Evolutionary conservation across 2,797 vertebrate genomes (phyloP), one percentile per base, ranked within the genome.

Genomic region (Neopelma chrysocephalum): DNA sequence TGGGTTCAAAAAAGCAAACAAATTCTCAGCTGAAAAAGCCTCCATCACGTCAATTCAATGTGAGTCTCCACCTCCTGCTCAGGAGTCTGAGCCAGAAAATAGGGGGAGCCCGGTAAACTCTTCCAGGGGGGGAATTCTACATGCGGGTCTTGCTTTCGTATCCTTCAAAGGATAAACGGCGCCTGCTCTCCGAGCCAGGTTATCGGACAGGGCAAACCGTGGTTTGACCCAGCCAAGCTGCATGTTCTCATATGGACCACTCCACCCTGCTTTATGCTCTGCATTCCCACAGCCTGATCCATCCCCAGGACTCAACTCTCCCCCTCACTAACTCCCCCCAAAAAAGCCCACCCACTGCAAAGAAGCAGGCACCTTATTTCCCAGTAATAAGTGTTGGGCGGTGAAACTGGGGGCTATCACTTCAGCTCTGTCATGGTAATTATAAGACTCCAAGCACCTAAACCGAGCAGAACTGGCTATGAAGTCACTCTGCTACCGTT

Each of bases 401-500:
- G 26, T 81, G 72, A 64, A 82, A 36, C 42, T 22, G 20, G 3
- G 14, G 26, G 21, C 40, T 71, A 54, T 21, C 32, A 78, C 9
- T 9, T 78, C 32, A 48, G 80, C 25, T 48, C 60, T 3, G 1
- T 23, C 61, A 53, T 3, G 1, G 31, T 32, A 56, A 75, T 48
- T 71, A 4, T 3, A 34, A 71, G 53, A n/a, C 53, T 27, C 4
- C 38, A 71, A 76, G 78, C 34, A 79, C 38, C 58, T 31, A 77
- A 47, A 20, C 53, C 1, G 51, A 61, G 62, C 3, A 1, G 34
- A 72, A 38, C 12, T 7, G 48, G 51, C 51, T 60, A 58, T 34
- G 40, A 48, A 42, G 62, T 45, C 10, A 2, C 38, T 16, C 43
- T 0, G 1, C 27, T 61, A 47, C 0, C 0, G 8, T 27, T 93